These are phyloP conservation scores for Eudyptes chrysolophus DNA, from an alignment of 2,113 vertebrate genomes.

Conservation along the genomic window DNA sequence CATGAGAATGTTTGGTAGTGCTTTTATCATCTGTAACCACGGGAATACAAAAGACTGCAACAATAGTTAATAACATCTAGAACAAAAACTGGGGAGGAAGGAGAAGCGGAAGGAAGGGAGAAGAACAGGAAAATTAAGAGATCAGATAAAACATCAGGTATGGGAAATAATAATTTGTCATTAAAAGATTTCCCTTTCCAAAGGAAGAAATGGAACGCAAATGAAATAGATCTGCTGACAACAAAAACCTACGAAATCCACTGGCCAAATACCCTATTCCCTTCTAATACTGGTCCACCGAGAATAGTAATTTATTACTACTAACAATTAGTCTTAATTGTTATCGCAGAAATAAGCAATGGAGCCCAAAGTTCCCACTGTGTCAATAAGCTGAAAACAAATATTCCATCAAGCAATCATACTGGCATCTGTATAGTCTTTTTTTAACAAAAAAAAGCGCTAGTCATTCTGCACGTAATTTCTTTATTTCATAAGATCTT, in stretches of 20 bases:
- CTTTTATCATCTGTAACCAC: background rate
- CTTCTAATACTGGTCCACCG: background rate
- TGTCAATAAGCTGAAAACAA: background rate
- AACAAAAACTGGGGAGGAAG: background rate
- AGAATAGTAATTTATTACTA: background rate
- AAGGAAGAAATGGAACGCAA: background rate
- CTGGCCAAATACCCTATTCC: background rate
- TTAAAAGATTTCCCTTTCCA: background rate
- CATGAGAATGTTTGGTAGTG: accelerated
- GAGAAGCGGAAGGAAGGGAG: background rate
- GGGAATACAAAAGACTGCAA: background rate
- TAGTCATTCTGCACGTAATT: background rate
- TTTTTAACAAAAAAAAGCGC: background rate
- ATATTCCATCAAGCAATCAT: background rate
- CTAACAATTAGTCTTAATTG: background rate
- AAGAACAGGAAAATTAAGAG: background rate
- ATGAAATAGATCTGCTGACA: background rate
- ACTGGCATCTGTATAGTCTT: background rate
- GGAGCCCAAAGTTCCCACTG: background rate
- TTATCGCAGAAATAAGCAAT: background rate
- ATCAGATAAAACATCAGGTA: background rate
- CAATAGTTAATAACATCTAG: background rate
- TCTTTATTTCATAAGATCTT: background rate
- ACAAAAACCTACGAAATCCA: background rate
- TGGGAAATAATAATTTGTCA: background rate